A percentile compares a stretch with the other conserved stretches of the same genome.
Evolutionary conservation across 2,797 vertebrate species (phyloP).

Genomic region (Ibycter americanus): DNA sequence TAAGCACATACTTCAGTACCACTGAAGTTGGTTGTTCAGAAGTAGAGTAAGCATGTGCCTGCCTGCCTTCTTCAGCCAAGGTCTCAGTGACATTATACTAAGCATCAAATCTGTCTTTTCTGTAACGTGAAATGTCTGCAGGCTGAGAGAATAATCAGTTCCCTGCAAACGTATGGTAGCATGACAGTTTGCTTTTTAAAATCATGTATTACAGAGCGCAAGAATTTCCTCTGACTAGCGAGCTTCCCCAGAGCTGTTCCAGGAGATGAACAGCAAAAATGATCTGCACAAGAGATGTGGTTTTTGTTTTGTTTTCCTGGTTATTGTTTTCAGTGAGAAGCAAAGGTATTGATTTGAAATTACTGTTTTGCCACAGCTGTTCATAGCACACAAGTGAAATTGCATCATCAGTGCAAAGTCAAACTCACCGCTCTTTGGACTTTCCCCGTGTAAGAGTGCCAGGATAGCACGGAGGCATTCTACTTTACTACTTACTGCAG

Average conservation of each 20-base stretch:
- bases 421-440: background rate
- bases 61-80: background rate
- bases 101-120: background rate
- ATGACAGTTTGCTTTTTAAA: background rate
- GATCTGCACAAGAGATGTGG: background rate
- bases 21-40: background rate
- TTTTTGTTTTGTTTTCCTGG: background rate
- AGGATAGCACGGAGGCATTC: background rate
- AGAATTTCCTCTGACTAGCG: background rate
- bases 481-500: background rate
- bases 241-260: background rate
- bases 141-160: background rate
- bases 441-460: background rate
- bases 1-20: background rate
- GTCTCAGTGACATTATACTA: background rate
- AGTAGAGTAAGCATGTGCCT: background rate
- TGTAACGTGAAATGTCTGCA: background rate
- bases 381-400: background rate
- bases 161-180: background rate
- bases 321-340: background rate
- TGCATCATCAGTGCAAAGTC: background rate
- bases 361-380: background rate
- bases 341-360: background rate
- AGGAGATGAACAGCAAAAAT: background rate
- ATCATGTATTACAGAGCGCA: accelerated